Percentiles rank a stretch among this genome's conserved stretches.
Conservation (phyloP, 2,113 vertebrate species). For the Notarius quadriscutis region DNA sequence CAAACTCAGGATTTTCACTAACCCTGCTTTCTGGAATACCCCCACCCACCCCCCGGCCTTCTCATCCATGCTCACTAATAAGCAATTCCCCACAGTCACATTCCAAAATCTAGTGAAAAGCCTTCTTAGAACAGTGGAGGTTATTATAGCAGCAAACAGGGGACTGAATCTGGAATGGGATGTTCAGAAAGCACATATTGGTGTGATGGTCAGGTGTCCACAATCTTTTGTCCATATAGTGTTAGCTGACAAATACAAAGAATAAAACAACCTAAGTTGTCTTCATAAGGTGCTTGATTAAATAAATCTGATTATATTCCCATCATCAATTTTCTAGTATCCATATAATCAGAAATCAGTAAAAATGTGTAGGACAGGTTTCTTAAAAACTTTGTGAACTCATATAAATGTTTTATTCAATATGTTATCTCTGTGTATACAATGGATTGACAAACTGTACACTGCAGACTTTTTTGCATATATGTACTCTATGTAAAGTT, state of each 20-base stretch:
- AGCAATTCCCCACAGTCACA: too few species aligned
- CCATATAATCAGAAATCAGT: neutral
- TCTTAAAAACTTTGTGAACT: conserved; percentile 62
- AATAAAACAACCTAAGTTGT: neutral
- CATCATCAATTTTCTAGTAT: neutral
- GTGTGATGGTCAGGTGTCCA: too few species aligned
- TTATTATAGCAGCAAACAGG: too few species aligned
- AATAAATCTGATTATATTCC: neutral
- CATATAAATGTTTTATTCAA: conserved; percentile 83
- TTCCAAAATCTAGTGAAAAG: too few species aligned
- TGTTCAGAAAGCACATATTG: too few species aligned
- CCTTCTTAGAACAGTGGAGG: too few species aligned
- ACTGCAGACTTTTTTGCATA: conserved; percentile 81
- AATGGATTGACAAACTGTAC: conserved; percentile 80
- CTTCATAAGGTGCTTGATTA: neutral
- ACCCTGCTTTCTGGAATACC: too few species aligned
- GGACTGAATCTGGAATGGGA: too few species aligned
- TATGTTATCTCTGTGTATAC: conserved; percentile 76
- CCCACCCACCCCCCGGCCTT: too few species aligned
- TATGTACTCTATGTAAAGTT: conserved; percentile 74
- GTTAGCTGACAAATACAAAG: neutral
- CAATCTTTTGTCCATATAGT: too few species aligned
- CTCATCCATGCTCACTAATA: too few species aligned
- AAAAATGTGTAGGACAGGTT: neutral
- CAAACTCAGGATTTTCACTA: too few species aligned